Conservation (phyloP, 2,888 invertebrate species). For the Aleiodes leptofemur region DNA sequence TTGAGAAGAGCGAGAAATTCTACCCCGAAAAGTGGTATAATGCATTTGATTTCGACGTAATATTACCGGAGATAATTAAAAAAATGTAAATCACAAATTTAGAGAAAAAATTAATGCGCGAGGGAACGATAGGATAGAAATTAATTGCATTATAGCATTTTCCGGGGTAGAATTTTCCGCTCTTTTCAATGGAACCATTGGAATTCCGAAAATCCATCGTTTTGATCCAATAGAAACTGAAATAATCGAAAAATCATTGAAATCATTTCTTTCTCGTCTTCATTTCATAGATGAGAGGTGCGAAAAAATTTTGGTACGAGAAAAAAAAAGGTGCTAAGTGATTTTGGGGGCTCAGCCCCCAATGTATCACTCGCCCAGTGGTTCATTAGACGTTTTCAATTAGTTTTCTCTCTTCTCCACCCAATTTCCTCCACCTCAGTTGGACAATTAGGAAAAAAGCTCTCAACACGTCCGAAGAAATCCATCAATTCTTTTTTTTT, state of each 20-base stretch:
- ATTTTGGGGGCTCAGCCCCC: constrained; percentile 51
- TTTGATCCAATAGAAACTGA: too few relatives aligned
- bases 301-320: neutral
- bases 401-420: constrained; percentile 69
- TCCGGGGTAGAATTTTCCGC: too few relatives aligned
- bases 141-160: too few relatives aligned
- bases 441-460: constrained; percentile 73
- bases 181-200: too few relatives aligned
- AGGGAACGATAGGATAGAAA: too few relatives aligned
- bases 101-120: too few relatives aligned
- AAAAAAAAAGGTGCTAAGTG: constrained; percentile 23
- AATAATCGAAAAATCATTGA: neutral
- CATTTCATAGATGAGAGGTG: neutral
- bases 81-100: too few relatives aligned
- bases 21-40: too few relatives aligned
- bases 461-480: constrained; percentile 70
- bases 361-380: constrained; percentile 74
- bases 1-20: too few relatives aligned
- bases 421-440: constrained; percentile 35
- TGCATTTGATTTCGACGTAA: too few relatives aligned
- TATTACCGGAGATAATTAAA: too few relatives aligned
- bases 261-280: neutral
- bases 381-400: constrained; percentile 75
- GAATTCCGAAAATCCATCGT: too few relatives aligned
- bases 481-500: constrained; percentile 44